Evolutionary conservation across 2,888 invertebrate species (phyloP).

Genomic region (Temnothorax ravouxi): DNA sequence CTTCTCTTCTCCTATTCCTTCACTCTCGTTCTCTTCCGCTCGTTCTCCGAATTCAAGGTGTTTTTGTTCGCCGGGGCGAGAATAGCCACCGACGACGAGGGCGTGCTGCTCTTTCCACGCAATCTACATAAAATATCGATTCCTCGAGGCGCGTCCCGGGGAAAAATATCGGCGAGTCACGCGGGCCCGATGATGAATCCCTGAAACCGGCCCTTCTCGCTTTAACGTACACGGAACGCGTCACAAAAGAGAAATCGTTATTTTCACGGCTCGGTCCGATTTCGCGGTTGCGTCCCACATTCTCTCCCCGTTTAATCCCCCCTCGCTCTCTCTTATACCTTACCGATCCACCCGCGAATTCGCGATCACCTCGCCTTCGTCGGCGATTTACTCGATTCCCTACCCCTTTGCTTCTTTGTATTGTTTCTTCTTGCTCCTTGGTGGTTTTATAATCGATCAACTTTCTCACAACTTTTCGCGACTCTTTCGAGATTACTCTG

Average conservation of each 20-base stretch:
- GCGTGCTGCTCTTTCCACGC: conserved; percentile 72
- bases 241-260: conserved; percentile 83
- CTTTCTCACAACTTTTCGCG: background rate
- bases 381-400: conserved; percentile 50
- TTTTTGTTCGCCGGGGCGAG: conserved; percentile 70
- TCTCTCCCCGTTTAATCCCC: conserved; percentile 52
- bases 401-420: background rate
- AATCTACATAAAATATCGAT: conserved; percentile 83
- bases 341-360: conserved; percentile 65
- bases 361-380: conserved; percentile 49
- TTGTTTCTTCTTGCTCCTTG: conserved; percentile 25
- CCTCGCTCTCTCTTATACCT: conserved; percentile 54
- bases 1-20: conserved; percentile 55
- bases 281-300: conserved; percentile 81
- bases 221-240: conserved; percentile 74
- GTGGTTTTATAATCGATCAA: conserved; percentile 17
- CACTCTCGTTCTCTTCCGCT: conserved; percentile 37
- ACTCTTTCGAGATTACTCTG: background rate
- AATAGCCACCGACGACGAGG: conserved; percentile 67
- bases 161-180: conserved; percentile 81
- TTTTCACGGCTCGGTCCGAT: conserved; percentile 83
- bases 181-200: conserved; percentile 66
- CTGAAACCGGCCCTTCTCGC: conserved; percentile 71
- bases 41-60: conserved; percentile 44
- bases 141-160: conserved; percentile 65